A percentile compares a stretch with the other conserved stretches of the same genome.
Conservation (phyloP, 1,140 invertebrate species). For the Eurosta solidaginis region DNA sequence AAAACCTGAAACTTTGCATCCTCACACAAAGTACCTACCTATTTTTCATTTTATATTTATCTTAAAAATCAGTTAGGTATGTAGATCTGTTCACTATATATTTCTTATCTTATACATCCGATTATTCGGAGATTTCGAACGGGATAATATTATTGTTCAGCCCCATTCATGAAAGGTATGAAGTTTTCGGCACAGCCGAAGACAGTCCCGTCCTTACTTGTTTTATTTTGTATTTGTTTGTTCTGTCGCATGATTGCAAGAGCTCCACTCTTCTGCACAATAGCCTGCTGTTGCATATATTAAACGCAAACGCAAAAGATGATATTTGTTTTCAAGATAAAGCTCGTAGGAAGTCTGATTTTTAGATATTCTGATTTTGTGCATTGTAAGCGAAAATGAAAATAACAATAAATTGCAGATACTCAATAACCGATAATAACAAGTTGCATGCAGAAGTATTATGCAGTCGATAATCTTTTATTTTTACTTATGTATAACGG, state of each 20-base stretch:
- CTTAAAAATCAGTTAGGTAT: too few relatives aligned
- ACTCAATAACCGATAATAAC: background rate
- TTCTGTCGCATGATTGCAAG: background rate
- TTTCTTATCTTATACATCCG: too few relatives aligned
- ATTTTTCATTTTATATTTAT: too few relatives aligned
- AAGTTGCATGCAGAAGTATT: background rate
- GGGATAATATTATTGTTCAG: too few relatives aligned
- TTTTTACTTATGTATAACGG: background rate
- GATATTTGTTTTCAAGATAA: slow-evolving; percentile 26
- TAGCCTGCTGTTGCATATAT: slow-evolving; percentile 4
- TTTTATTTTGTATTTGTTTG: background rate
- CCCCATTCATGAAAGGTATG: too few relatives aligned
- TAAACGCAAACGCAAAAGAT: slow-evolving; percentile 1
- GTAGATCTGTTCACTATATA: too few relatives aligned
- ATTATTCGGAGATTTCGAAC: too few relatives aligned
- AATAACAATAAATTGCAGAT: background rate
- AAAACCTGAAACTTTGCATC: too few relatives aligned
- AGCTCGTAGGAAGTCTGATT: background rate
- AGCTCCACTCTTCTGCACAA: background rate
- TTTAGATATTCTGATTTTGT: background rate
- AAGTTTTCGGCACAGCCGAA: too few relatives aligned
- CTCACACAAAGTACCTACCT: too few relatives aligned
- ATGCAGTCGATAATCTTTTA: background rate
- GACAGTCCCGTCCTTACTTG: too few relatives aligned
- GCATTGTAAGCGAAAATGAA: background rate